Base-by-base conservation (phyloP, 2,888 invertebrate species). In the Rotaria socialis region DNA sequence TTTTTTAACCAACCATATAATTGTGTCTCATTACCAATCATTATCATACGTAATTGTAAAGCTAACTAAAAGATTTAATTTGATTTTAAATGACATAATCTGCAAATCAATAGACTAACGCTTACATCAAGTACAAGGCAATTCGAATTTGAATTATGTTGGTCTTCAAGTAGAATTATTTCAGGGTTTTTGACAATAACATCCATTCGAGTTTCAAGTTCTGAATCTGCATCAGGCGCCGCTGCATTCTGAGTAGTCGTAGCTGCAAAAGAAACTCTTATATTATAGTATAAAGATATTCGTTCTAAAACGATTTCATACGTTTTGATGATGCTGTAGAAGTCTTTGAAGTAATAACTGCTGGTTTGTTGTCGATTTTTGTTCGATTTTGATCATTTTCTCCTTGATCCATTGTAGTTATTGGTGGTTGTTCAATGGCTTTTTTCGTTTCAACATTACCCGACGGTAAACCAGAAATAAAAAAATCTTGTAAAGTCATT, bases 151-250 rank as follows among this genome's bases (percentile, higher is more conserved):
- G 94, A 93, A 89, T 90, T 90, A 88, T 89, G 90, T 89, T 96
- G 93, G 88, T 94, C 94, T 91, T 97, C 96, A 4, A 97, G 95
- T 41, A 97, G 92, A 86, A 96, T 94, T 87, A 99, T 95, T 91
- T 98, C 97, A 43, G 91, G 91, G 75, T 96, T 94, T 89, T 96
- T 95, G 8, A 96, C 92, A 89, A 94, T 94, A 52, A 96, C 91
- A 90, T 94, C 94, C 50, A 95, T 91, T 0, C 94, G 92, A 94
- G 93, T 85, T 58, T 87, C 86, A 35, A 50, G 22, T 27, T 55
- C 85, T 22, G 80, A 16, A 5, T 74, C 52, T 7, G 88, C 89
- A 56, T 88, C 88, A 5, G 86, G 88, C 35, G 89, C 88, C 58
- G 80, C 60, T n/a, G 87, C 58, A 58, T 86, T 58, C 43, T 84